Evolutionary conservation across 1,140 invertebrate species (phyloP).

Genomic region (Leucophenga varia): DNA sequence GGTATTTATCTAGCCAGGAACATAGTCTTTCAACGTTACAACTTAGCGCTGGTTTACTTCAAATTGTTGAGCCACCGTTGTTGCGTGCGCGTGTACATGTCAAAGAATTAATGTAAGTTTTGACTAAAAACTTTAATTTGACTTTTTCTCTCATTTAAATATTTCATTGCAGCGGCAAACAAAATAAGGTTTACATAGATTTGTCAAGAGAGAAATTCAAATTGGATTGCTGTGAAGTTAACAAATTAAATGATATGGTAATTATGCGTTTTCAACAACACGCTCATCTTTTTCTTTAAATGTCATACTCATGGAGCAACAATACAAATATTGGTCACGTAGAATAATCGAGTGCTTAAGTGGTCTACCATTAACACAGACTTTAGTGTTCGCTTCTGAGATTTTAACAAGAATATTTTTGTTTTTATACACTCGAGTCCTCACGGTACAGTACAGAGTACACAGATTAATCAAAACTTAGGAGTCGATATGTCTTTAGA

Average conservation of each 20-base stretch:
- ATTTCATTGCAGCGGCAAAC: constrained; percentile 29
- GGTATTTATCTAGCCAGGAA: too few species aligned
- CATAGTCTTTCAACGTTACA: constrained; percentile 32
- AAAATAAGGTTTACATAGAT: constrained; percentile 53
- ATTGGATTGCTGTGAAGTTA: constrained; percentile 40
- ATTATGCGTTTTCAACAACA: neutral
- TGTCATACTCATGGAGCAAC: neutral
- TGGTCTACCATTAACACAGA: neutral
- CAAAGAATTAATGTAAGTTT: constrained; percentile 47
- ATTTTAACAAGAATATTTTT: too few species aligned
- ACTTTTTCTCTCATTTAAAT: neutral
- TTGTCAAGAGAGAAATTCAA: constrained; percentile 49
- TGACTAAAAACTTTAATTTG: neutral
- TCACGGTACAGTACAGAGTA: too few species aligned
- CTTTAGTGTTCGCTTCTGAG: too few species aligned
- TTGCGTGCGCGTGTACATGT: constrained; percentile 30
- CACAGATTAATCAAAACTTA: too few species aligned
- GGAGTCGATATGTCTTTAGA: too few species aligned
- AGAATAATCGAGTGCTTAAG: too few species aligned
- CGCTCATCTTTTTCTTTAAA: neutral
- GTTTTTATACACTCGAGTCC: too few species aligned
- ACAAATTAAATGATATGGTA: constrained; percentile 43
- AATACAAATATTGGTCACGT: too few species aligned
- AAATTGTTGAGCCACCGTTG: constrained; percentile 41
- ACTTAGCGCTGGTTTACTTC: constrained; percentile 34